Base-by-base conservation (phyloP, 2,797 vertebrate species). In the Alca torda region DNA sequence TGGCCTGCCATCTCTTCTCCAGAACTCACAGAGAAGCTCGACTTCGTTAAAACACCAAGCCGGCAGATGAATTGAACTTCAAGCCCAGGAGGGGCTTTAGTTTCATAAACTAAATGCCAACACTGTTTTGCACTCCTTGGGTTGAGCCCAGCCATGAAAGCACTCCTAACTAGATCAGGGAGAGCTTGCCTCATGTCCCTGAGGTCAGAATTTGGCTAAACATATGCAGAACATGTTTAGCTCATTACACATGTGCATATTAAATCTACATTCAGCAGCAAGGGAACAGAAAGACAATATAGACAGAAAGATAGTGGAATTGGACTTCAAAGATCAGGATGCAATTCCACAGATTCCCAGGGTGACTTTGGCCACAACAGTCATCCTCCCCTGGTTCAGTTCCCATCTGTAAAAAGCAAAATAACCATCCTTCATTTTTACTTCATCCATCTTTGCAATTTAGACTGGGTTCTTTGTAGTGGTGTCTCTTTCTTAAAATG, bases 271-370 rank as follows among this genome's bases (percentile, higher is more conserved):
- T 48, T 61, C 70, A 61, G 78, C 67, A 90, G 80, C n/a, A 15
- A 91, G 63, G 79, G 83, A 94, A 87, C 56, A 74, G 43, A 93
- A 50, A 83, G 31, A 69, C 83, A 90, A 41, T 90, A 19, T 24
- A 69, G n/a, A n/a, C n/a, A n/a, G n/a, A 73, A 87, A 95, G 69
- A 89, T 18, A 67, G 80, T 90, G 72, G 64, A 83, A 64, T 10
- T 63, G 59, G 57, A 95, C 88, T 96, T 94, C 95, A 95, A 95
- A 97, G 96, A 90, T 94, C 94, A 95, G 91, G 85, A 95, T 95
- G 83, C 93, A 90, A 70, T 87, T 94, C 78, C 50, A 70, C 0
- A 0, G 92, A 57, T 72, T 92, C 95, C 92, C 76, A 81, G 91
- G 60, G 95, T 90, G 91, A 85, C 92, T 95, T 61, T 87, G 91